Base-by-base conservation (phyloP, 2,797 vertebrate species). In the Lophotriccus pileatus region DNA sequence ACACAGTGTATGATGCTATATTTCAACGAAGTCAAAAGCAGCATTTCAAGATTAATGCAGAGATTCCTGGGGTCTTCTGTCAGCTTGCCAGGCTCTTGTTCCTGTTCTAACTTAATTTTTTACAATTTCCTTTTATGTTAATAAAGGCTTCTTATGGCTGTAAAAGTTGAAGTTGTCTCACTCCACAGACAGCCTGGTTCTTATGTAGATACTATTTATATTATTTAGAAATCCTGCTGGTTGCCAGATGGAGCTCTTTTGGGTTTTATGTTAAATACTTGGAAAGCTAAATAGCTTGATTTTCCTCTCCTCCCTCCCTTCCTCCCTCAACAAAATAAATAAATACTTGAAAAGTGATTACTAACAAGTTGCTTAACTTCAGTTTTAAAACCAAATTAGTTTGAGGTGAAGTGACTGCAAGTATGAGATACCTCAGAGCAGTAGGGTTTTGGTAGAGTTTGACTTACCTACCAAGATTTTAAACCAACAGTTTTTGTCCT, bases 111-210 rank as follows among this genome's bases (percentile, higher is more conserved):
- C 64, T 75, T 96, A 96, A 96, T 94, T 97, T 91, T 96, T 96
- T 87, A 84, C 94, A 90, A 93, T 97, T 95, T 95, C 87, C 91
- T 96, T 97, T 97, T 94, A 96, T 94, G 93, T 96, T 95, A 97
- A 94, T 94, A 97, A 92, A 95, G 75, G 46, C 68, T 96, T 93
- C 67, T 94, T 75, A 68, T 82, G 92, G 90, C 75, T 93, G 56
- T 96, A 94, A 93, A 78, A 89, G 78, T 92, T 88, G 81, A 90
- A 94, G 87, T 88, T 95, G 93, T 95, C 85, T 77, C 87, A 88
- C 90, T 95, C 76, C 87, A 83, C 37, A 88, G 95, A 96, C 87
- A 90, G 95, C 91, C 89, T 94, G 85, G 80, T 94, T 95, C 90
- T 94, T 94, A 80, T 91, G 80, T 94, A 94, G 94, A 95, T 95